These are phyloP conservation scores for Anagyrus pseudococci DNA, from an alignment of 2,888 invertebrate species.

Conservation along the genomic window DNA sequence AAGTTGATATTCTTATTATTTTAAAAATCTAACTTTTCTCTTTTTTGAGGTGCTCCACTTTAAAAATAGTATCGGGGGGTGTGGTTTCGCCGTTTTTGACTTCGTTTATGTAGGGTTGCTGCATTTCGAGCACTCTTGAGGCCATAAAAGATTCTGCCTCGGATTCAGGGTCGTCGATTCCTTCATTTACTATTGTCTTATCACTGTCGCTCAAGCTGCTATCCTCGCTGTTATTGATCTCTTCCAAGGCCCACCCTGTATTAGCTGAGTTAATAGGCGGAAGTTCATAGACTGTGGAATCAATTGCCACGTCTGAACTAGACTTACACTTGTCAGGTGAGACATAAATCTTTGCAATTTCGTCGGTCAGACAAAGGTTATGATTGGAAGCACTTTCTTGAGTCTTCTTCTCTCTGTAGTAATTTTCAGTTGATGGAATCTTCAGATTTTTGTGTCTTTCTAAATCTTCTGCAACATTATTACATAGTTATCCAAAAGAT, in stretches of 20 bases:
- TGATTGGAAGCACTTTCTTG: conserved; percentile 37
- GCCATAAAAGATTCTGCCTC: background rate
- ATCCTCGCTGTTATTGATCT: conserved; percentile 78
- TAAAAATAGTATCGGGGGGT: background rate
- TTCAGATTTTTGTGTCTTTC: conserved; percentile 59
- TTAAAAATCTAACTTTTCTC: too few species aligned
- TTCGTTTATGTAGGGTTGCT: background rate
- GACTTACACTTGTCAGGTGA: conserved; percentile 1
- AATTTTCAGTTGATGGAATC: conserved; percentile 62
- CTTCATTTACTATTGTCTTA: conserved; percentile 68
- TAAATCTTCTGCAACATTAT: conserved; percentile 56
- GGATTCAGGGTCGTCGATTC: too few species aligned
- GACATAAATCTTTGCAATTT: conserved; percentile 4
- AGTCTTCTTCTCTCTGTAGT: conserved; percentile 41
- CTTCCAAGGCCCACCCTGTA: conserved; percentile 57
- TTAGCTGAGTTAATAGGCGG: background rate
- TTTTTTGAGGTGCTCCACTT: background rate
- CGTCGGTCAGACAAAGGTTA: background rate
- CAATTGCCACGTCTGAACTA: background rate
- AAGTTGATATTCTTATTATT: background rate
- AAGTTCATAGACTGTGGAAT: background rate
- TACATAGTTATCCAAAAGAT: conserved; percentile 1
- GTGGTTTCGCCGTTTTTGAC: background rate
- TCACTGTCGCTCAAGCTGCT: conserved; percentile 80
- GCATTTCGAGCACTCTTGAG: background rate